Conservation (phyloP, 2,113 vertebrate genomes). For the Poecilia latipinna region DNA sequence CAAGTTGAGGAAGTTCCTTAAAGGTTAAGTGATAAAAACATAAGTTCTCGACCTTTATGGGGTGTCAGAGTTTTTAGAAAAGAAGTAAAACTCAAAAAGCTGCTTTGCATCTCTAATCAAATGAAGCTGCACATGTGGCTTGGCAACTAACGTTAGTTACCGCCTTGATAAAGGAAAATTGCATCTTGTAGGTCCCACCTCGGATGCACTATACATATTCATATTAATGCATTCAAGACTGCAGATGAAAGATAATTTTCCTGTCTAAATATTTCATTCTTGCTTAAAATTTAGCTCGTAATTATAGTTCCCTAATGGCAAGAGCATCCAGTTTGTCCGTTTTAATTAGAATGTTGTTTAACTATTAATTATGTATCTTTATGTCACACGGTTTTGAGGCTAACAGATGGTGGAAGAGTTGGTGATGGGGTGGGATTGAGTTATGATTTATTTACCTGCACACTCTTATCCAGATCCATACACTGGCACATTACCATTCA, state of each 20-base stretch:
- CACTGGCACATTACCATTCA: slow-evolving; percentile 47
- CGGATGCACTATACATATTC: slow-evolving; percentile 93
- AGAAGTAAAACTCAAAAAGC: slow-evolving; percentile 13
- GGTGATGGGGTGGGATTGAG: slow-evolving; percentile 88
- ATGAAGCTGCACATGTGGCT: slow-evolving; percentile 92
- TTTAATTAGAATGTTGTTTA: slow-evolving; percentile 99
- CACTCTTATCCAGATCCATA: slow-evolving; percentile 91
- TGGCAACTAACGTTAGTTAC: slow-evolving; percentile 92
- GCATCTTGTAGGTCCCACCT: slow-evolving; percentile 94
- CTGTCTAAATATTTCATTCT: slow-evolving; percentile 98
- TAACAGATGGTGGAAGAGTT: slow-evolving; percentile 96
- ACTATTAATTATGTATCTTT: slow-evolving; percentile 99
- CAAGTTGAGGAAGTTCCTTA: slow-evolving; percentile 30
- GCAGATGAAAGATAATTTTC: slow-evolving; percentile 95
- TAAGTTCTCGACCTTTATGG: background rate
- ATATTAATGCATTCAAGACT: slow-evolving; percentile 97
- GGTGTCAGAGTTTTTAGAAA: background rate
- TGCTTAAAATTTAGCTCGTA: slow-evolving; percentile 95
- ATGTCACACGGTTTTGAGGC: slow-evolving; percentile 98
- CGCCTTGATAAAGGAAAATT: slow-evolving; percentile 96
- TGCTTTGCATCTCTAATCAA: slow-evolving; percentile 76
- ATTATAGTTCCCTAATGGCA: slow-evolving; percentile 95
- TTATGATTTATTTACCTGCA: slow-evolving; percentile 97
- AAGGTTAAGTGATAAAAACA: slow-evolving; percentile 23
- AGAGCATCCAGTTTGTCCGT: slow-evolving; percentile 97